These are phyloP conservation scores for Hydropsyche tenuis DNA, from an alignment of 1,140 invertebrate genomes.

Conservation along the genomic window DNA sequence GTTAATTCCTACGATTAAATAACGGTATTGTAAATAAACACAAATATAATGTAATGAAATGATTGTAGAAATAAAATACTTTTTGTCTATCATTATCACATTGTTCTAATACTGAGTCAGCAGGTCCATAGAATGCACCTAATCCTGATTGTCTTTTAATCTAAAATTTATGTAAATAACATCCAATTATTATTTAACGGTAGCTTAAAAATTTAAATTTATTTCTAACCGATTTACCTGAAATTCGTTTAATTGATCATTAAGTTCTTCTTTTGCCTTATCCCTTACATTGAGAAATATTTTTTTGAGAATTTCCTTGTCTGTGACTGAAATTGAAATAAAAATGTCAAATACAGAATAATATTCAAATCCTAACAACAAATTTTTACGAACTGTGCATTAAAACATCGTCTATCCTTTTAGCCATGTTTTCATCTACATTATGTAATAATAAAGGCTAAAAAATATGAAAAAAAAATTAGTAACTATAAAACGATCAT, in stretches of 20 bases:
- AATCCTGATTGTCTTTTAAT: conserved; percentile 89
- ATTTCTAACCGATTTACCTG: conserved; percentile 65
- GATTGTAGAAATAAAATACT: conserved; percentile 61
- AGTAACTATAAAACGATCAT: background rate
- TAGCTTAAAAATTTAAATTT: background rate
- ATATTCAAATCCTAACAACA: conserved; percentile 73
- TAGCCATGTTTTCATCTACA: conserved; percentile 84
- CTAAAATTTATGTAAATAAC: no score
- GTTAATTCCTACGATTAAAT: conserved; percentile 32
- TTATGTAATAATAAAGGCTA: conserved; percentile 84
- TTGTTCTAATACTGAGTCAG: conserved; percentile 80
- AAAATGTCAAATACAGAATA: background rate
- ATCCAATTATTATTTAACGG: background rate
- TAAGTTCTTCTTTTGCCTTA: conserved; percentile 85
- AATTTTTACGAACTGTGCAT: conserved; percentile 65
- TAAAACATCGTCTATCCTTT: conserved; percentile 87
- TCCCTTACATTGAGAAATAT: conserved; percentile 88
- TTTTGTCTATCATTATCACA: conserved; percentile 81
- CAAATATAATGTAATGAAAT: background rate
- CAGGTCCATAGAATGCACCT: conserved; percentile 86
- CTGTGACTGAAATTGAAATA: conserved; percentile 65
- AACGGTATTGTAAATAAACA: background rate
- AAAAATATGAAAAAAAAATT: conserved; percentile 56
- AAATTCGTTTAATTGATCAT: conserved; percentile 88
- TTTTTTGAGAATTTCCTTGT: conserved; percentile 86